Evolutionary conservation across 2,888 invertebrate genomes (phyloP).

Genomic region (Melangyna quadrimaculata): DNA sequence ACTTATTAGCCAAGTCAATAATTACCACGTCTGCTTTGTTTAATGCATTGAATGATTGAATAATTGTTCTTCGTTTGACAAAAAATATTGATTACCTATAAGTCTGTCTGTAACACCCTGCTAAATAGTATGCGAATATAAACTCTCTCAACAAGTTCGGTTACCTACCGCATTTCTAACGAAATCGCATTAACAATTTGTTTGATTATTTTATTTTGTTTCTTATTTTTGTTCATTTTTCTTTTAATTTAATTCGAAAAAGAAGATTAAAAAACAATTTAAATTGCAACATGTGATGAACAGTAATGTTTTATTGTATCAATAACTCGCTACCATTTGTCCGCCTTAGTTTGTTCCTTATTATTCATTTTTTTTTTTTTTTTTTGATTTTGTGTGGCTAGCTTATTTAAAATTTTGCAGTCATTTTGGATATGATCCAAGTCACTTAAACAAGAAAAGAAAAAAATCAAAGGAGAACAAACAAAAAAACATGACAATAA

Average conservation of each 20-base stretch:
- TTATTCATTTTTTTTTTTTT: background rate
- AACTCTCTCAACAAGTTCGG: background rate
- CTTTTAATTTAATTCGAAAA: background rate
- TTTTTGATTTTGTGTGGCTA: background rate
- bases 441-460: background rate
- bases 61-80: too few species aligned
- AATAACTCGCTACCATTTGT: conserved; percentile 1
- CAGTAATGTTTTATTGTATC: background rate
- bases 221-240: background rate
- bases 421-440: conserved; percentile 22
- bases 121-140: background rate
- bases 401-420: conserved; percentile 21
- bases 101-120: background rate
- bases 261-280: background rate
- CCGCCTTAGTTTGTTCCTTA: background rate
- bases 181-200: background rate
- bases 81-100: too few species aligned
- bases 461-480: background rate
- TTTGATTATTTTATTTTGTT: background rate
- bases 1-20: too few species aligned
- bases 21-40: too few species aligned
- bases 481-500: conserved; percentile 1
- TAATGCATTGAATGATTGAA: too few species aligned
- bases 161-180: background rate
- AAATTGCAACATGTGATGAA: conserved; percentile 9